Base-by-base conservation (phyloP, 2,797 vertebrate species). In the Acipenser ruthenus region DNA sequence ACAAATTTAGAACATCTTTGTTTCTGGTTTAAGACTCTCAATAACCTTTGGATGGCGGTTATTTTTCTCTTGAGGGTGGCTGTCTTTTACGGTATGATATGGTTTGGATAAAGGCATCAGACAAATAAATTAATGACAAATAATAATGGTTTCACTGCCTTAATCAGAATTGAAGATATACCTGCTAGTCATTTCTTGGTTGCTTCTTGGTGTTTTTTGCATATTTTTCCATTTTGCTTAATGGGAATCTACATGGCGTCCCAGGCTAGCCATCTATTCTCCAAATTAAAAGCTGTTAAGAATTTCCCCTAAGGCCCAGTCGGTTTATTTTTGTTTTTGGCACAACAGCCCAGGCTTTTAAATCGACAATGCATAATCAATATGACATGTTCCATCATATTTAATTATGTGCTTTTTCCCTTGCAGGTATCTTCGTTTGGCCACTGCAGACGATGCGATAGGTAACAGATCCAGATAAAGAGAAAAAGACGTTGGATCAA, bases 221-320 rank as follows among this genome's bases (percentile, higher is more conserved):
- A 37, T 15, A 59, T 50, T 64, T 65, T 67, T 72, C 65, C 64
- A 56, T 62, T 70, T 49, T 67, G 68, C 69, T 58, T 70, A 62
- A 70, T 69, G 63, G 62, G 66, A 65, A 67, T 74, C 78, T 65
- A 79, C 65, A 69, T 68, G 73, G 75, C 72, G 74, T 66, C 69
- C 77, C 37, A 37, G 4, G 37, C 37, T 67, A 65, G 70, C 78
- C 77, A 77, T 87, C 78, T 75, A 74, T 76, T 75, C 77, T 76
- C 69, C 77, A 67, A 88, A 75, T 85, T 79, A 82, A 82, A 82
- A 82, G 80, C 82, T 65, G 80, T 82, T 80, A 82, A 76, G 73
- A 71, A 80, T 76, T 88, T 81, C 82, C 80, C 81, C 75, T 73
- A 75, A 72, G 82, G 84, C 81, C 81, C 68, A n/a, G 53, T n/a